Conservation (phyloP, 2,888 invertebrate genomes). For the Phania funesta region DNA sequence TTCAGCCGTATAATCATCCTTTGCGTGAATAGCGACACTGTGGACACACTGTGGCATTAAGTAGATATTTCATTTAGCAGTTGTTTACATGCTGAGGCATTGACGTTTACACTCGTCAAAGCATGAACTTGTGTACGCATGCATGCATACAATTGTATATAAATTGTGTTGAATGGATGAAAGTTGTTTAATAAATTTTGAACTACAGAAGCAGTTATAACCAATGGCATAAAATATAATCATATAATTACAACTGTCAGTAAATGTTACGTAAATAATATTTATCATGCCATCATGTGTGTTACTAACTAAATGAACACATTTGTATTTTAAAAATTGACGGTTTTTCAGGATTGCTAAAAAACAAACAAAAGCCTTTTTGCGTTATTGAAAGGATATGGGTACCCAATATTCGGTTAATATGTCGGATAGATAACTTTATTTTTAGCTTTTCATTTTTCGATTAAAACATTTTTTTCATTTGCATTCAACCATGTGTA, state of each 20-base stretch:
- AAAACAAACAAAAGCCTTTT: too few relatives aligned
- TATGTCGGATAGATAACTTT: too few relatives aligned
- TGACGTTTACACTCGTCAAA: conserved; percentile 24
- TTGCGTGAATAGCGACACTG: conserved; percentile 39
- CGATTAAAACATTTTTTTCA: too few relatives aligned
- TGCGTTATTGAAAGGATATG: too few relatives aligned
- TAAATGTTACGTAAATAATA: conserved; percentile 49
- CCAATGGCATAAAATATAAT: conserved; percentile 48
- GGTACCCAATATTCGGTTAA: too few relatives aligned
- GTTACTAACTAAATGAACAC: conserved; percentile 15
- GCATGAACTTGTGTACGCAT: too few relatives aligned
- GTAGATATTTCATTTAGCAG: conserved; percentile 53
- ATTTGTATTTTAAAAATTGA: conserved; percentile 4
- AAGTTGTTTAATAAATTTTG: not conserved
- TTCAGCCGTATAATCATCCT: conserved; percentile 52
- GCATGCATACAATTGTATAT: not conserved
- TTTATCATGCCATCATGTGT: conserved; percentile 14
- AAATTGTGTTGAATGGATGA: not conserved
- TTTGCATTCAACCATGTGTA: too few relatives aligned
- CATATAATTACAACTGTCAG: conserved; percentile 53
- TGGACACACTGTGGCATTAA: conserved; percentile 29
- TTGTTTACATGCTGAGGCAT: conserved; percentile 55
- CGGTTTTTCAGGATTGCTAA: too few relatives aligned
- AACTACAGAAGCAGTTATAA: conserved; percentile 23
- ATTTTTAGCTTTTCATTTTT: too few relatives aligned